Conservation (phyloP, 2,888 invertebrate genomes). For the Campoletis raptor region DNA sequence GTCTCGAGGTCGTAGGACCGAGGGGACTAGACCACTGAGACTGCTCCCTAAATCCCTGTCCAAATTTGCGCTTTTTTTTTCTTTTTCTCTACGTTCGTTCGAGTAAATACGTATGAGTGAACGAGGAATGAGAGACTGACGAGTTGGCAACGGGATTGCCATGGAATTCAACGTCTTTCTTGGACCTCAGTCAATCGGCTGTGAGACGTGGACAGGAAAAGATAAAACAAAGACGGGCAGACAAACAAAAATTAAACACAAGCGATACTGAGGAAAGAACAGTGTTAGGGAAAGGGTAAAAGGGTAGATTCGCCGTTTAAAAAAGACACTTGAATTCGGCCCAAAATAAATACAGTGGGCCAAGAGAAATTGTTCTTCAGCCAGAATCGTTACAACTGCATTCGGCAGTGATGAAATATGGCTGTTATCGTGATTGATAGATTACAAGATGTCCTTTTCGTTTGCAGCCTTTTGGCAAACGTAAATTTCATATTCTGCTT, state of each 20-base stretch:
- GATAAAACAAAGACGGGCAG: not conserved
- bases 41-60: constrained; percentile 19
- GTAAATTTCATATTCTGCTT: not conserved
- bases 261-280: not conserved
- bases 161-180: constrained; percentile 41
- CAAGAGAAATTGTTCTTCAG: not conserved
- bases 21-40: constrained; percentile 25
- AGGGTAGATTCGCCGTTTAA: not conserved
- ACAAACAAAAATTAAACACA: not conserved
- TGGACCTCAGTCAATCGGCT: constrained; percentile 41
- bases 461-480: not conserved
- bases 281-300: not conserved
- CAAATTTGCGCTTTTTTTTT: constrained; percentile 28
- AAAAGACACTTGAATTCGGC: constrained; percentile 1
- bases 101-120: constrained; percentile 7
- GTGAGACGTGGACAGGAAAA: not conserved
- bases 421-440: not conserved
- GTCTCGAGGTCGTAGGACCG: constrained; percentile 46
- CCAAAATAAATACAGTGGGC: constrained; percentile 10
- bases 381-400: not conserved
- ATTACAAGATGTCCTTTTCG: not conserved
- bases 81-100: not conserved
- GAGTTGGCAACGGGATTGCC: constrained; percentile 44
- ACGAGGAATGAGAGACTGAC: constrained; percentile 5
- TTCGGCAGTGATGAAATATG: not conserved